A percentile compares a stretch with the other conserved stretches of the same genome.
These are phyloP conservation scores for Stomatorhinus walkeri DNA, from an alignment of 2,797 vertebrate species.

Conservation along the genomic window DNA sequence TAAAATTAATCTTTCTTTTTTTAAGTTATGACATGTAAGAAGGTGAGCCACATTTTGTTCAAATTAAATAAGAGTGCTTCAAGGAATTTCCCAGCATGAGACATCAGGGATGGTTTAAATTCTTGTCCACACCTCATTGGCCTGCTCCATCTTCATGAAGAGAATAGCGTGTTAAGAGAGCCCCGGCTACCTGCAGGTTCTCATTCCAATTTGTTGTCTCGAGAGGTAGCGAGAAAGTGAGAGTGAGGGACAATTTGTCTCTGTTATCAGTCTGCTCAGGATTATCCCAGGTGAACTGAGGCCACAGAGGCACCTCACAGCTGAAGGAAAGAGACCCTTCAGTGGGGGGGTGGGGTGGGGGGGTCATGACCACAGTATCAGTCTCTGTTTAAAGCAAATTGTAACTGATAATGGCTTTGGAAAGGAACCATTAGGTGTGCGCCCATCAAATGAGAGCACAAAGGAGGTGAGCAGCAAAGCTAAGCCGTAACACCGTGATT, in stretches of 20 bases:
- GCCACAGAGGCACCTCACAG: conserved; percentile 26
- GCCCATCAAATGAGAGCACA: conserved; percentile 12
- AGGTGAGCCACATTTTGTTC: neutral
- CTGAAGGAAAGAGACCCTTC: conserved; percentile 45
- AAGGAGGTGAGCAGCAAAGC: neutral
- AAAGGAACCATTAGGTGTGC: conserved; percentile 54
- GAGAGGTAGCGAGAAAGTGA: neutral
- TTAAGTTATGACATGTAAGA: neutral
- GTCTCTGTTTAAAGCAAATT: conserved; percentile 80
- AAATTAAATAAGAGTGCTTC: neutral
- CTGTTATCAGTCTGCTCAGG: conserved; percentile 25
- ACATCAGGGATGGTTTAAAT: neutral
- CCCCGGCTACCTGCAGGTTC: neutral
- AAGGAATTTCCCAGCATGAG: neutral
- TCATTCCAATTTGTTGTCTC: conserved; percentile 25
- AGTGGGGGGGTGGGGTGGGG: conserved; percentile 47
- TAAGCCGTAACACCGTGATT: neutral
- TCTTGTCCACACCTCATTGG: neutral
- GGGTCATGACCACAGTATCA: conserved; percentile 63
- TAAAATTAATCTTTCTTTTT: neutral
- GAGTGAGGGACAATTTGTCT: conserved; percentile 26
- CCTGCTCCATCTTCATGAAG: neutral
- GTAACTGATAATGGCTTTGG: conserved; percentile 64
- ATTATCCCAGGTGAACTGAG: conserved; percentile 20
- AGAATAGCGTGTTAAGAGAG: conserved; percentile 7